Percentiles rank a stretch among this genome's conserved stretches.
These are phyloP conservation scores for Pungitius pungitius DNA, from an alignment of 2,113 vertebrate species.

Conservation along the genomic window DNA sequence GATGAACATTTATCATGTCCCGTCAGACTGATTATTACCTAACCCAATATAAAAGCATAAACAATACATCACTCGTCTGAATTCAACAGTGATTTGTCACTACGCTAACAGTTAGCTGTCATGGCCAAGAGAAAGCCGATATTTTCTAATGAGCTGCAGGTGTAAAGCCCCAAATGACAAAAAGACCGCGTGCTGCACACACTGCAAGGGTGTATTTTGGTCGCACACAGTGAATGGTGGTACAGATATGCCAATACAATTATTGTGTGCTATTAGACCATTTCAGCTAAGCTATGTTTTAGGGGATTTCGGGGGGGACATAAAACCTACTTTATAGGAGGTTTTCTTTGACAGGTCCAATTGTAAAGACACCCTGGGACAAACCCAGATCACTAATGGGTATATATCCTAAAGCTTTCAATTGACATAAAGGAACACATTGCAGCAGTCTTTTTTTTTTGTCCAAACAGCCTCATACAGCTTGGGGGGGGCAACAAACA, in stretches of 20 bases:
- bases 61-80: background rate
- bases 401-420: background rate
- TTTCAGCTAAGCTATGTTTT: background rate
- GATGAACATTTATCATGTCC: background rate
- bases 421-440: background rate
- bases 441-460: background rate
- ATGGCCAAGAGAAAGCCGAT: too few species aligned
- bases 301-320: background rate
- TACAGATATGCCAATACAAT: background rate
- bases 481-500: background rate
- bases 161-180: too few species aligned
- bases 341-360: too few species aligned
- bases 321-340: background rate
- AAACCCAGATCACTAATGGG: background rate
- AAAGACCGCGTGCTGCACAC: too few species aligned
- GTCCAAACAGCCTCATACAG: background rate
- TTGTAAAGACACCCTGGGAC: too few species aligned
- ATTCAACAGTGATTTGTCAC: background rate
- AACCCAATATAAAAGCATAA: background rate
- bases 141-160: too few species aligned
- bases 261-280: background rate
- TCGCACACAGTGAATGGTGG: background rate
- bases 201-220: background rate
- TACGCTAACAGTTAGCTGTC: too few species aligned
- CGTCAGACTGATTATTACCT: background rate